Base-by-base conservation (phyloP, 1,140 invertebrate genomes). In the Drosophila ogumai region DNA sequence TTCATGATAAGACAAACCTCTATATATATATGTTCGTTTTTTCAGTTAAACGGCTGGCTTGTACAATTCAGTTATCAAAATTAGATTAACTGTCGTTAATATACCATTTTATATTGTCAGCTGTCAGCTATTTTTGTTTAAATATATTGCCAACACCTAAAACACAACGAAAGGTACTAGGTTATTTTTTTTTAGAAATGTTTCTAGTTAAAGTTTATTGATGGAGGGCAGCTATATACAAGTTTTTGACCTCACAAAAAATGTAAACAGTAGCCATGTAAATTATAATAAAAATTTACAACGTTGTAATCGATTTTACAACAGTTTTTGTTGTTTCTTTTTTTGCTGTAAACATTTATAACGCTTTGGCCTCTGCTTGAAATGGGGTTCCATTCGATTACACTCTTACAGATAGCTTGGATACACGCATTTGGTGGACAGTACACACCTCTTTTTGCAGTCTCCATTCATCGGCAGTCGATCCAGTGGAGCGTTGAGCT, bases 401-500 rank as follows among this genome's bases (percentile, higher is more conserved):
- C 12, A 67, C 38, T 54, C 52, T n/a, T 17, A 44, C 19, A 5
- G 31, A 10, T 28, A 34, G 31, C 36, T n/a, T 32, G 34, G 10
- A 49, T 28, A 67, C 34, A 34, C 41, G 44, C 31, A 34, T 15
- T 66, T 38, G 60, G 28, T 66, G 47, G 47, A 43, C 8, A 12
- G 22, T 17, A 66, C 66, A 67, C 66, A 67, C 66, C 63, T 44
- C 63, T 44, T 67, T 67, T 25, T 22, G 34, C 10, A 31, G 34
- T 36, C 9, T 32, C 15, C 65, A 71, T 57, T 72, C 19, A 49
- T 19, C 7, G 9, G 3, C 32, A 13, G 7, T 1, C 9, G 8
- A 25, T 28, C 19, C 73, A 66, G 7, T 58, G 60, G 40, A 66
- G 71, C 73, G 73, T 66, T 74, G 43, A 49, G n/a, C n/a, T 15